Base-by-base conservation (phyloP, 2,888 invertebrate species). In the Drosophila mercatorum region DNA sequence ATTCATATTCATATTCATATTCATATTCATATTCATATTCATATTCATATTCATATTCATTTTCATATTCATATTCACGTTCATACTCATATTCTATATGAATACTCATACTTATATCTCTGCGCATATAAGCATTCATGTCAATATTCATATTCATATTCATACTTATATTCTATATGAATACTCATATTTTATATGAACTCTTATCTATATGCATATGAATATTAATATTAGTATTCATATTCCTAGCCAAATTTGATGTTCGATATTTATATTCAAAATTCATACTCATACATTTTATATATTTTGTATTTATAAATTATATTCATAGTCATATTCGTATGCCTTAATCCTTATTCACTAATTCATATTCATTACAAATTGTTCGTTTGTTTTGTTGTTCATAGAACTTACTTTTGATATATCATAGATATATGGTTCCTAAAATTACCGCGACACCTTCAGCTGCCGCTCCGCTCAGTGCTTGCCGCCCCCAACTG, bases 341-440 rank as follows among this genome's bases (percentile, higher is more conserved):
- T 75, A 72, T 68, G 75, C 76, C 72, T 72, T 34, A 7, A 2
- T 36, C 8, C 28, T 55, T 55, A 55, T 11, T 40, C 40, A 53
- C 22, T 52, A 36, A 64, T 58, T 72, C 34, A 57, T 77, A 69
- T 66, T 80, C 73, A 73, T 73, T 74, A 79, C 71, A 75, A 77
- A 73, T 89, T 70, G 81, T 80, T 88, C 74, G 81, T 62, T 89
- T 88, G 66, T 75, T 87, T 79, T 87, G 77, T 81, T 93, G 97
- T 97, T 97, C 97, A 97, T 96, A 97, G 97, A 97, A 97, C 97
- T 96, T 97, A 97, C 97, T 94, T 94, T 93, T 95, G 95, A 97
- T 97, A 97, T 97, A 97, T 97, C 97, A 97, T 97, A 97, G 97
- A 97, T 97, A 97, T 97, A 97, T 97, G 97, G 97, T 96, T 96